Evolutionary conservation across 2,113 vertebrate species (phyloP), one percentile per base, ranked within the genome.

Genomic region (Ptilorrhoa leucosticta): DNA sequence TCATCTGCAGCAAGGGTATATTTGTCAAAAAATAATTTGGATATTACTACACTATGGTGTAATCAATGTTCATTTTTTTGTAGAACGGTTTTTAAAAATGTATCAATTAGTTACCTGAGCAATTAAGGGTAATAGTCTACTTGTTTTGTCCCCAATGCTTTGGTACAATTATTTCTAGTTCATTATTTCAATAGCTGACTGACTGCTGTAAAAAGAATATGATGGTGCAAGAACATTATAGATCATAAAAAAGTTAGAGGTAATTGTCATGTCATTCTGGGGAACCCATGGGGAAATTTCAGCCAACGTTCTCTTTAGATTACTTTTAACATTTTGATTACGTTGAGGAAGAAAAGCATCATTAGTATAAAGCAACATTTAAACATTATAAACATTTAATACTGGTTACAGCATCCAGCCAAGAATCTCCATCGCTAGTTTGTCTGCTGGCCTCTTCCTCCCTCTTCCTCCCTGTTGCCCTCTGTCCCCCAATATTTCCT

Each of bases 61-160:
- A 79, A 96, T 71, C 96, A 91, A 63, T 61, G 50, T 53, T 96
- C 28, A 1, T 45, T 69, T 75, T 65, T 78, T 77, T 83, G 50
- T 91, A 92, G 72, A 82, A 93, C 1, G 3, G 47, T 90, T 96
- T 97, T 94, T 39, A 96, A 97, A 97, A 96, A 91, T 66, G 45
- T 44, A 94, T 94, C 86, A 83, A 70, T 93, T 37, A 50, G 45
- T 96, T 97, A 97, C 97, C 97, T 98, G 98, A 98, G 97, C 93
- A 96, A 73, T 97, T 88, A 89, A 95, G 96, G 95, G 94, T 94
- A 93, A 97, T 50, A 94, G 73, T 91, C 85, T 83, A 17, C 53
- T 58, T 1, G 4, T 39, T 89, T 72, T 91, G 53, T 87, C 89
- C 80, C 82, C 93, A 93, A 11, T 95, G 89, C 94, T 98, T 98